These are phyloP conservation scores for Busseola fusca DNA, from an alignment of 2,888 invertebrate genomes.

Conservation along the genomic window DNA sequence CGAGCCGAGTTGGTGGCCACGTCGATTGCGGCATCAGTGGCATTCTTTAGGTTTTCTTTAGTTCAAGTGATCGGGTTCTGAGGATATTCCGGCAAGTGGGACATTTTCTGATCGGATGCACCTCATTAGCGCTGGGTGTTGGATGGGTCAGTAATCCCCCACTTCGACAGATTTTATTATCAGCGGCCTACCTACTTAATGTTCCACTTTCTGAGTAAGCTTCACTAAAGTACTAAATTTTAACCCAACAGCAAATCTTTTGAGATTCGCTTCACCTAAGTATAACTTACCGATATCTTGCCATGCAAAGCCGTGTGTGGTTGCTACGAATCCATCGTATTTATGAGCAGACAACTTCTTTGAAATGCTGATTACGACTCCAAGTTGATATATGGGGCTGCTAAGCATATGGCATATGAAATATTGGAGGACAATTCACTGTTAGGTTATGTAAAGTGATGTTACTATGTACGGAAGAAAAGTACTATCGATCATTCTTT, in stretches of 20 bases:
- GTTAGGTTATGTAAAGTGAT: conserved; percentile 50
- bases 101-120: too few relatives aligned
- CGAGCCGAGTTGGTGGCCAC: too few relatives aligned
- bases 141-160: too few relatives aligned
- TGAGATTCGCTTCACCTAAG: conserved; percentile 66
- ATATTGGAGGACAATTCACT: conserved; percentile 52
- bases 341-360: conserved; percentile 76
- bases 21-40: too few relatives aligned
- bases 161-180: too few relatives aligned
- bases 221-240: not conserved
- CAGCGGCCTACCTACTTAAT: too few relatives aligned
- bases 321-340: conserved; percentile 77
- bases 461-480: conserved; percentile 39
- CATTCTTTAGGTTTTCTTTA: too few relatives aligned
- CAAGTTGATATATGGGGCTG: conserved; percentile 63
- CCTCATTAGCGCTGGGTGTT: too few relatives aligned
- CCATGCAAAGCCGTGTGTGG: conserved; percentile 69
- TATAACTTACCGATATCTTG: conserved; percentile 68
- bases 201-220: not conserved
- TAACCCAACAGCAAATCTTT: conserved; percentile 42
- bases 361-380: conserved; percentile 70
- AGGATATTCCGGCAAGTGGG: too few relatives aligned
- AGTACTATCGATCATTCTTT: conserved; percentile 34
- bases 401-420: conserved; percentile 60
- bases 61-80: too few relatives aligned